phyloP scores from a whole-genome alignment of 1,140 invertebrate genomes.

The Pteromalus puparum region DNA sequence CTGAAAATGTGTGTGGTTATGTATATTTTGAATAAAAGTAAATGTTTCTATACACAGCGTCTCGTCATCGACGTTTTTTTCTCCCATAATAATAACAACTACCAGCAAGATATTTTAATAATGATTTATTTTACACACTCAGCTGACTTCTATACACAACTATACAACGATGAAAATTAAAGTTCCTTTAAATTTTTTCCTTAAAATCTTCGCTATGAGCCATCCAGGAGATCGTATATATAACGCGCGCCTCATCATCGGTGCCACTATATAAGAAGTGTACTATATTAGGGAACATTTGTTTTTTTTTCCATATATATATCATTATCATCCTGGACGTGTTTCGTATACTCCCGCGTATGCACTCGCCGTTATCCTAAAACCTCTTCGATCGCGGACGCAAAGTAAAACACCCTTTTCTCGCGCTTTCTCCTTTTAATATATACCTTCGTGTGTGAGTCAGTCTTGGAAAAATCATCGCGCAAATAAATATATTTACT shows the following conservation, averaged over 20 bases:
- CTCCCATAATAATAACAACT: background rate
- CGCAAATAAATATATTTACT: constrained; percentile 44
- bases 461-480: constrained; percentile 44
- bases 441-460: constrained; percentile 29
- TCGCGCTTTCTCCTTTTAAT: background rate
- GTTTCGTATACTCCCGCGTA: background rate
- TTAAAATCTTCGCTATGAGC: constrained; percentile 52
- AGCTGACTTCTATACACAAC: constrained; percentile 73
- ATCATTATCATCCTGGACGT: constrained; percentile 12
- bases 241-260: background rate
- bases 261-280: constrained; percentile 2
- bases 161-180: constrained; percentile 73
- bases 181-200: constrained; percentile 65
- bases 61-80: background rate
- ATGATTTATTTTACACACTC: constrained; percentile 73
- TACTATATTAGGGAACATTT: background rate
- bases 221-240: constrained; percentile 34
- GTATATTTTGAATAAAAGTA: constrained; percentile 64
- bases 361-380: constrained; percentile 11
- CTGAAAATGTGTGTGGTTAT: constrained; percentile 49
- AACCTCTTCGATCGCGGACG: background rate
- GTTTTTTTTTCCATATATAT: background rate
- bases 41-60: constrained; percentile 54
- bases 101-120: constrained; percentile 61
- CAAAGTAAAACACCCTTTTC: constrained; percentile 14